Conservation (phyloP, 2,888 invertebrate species). For the Caenorhabditis uteleia region DNA sequence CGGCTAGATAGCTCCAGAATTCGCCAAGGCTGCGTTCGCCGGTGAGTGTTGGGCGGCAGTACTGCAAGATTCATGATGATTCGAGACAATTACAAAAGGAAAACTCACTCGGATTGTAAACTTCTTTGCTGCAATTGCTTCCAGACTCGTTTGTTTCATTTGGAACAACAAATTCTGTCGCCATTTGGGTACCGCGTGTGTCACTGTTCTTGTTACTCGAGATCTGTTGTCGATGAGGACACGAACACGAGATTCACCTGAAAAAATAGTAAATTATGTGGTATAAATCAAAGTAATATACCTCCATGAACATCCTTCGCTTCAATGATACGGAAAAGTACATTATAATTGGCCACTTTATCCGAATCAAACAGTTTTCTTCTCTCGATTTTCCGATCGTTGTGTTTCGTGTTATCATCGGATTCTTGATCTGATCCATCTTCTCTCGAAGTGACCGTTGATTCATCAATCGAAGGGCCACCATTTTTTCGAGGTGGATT, state of each 20-base stretch:
- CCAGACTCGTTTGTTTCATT: conserved; percentile 23
- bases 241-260: conserved; percentile 38
- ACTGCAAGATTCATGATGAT: conserved; percentile 8
- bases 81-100: neutral
- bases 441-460: neutral
- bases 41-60: conserved; percentile 15
- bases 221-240: conserved; percentile 35
- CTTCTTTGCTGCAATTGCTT: conserved; percentile 39
- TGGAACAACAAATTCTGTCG: conserved; percentile 35
- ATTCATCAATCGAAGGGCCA: neutral
- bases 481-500: neutral
- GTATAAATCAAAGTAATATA: neutral
- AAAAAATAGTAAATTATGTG: neutral
- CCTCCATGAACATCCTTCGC: conserved; percentile 44
- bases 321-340: conserved; percentile 49
- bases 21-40: conserved; percentile 23
- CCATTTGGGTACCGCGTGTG: conserved; percentile 51
- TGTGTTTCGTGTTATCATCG: conserved; percentile 19
- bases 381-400: conserved; percentile 36
- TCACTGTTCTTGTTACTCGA: conserved; percentile 47
- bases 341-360: conserved; percentile 46
- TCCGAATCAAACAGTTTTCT: conserved; percentile 34
- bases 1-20: conserved; percentile 31
- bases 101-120: conserved; percentile 40
- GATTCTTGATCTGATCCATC: conserved; percentile 3